A percentile compares a stretch with the other conserved stretches of the same genome.
phyloP scores from a whole-genome alignment of 2,113 vertebrate genomes.

The Nerophis ophidion region DNA sequence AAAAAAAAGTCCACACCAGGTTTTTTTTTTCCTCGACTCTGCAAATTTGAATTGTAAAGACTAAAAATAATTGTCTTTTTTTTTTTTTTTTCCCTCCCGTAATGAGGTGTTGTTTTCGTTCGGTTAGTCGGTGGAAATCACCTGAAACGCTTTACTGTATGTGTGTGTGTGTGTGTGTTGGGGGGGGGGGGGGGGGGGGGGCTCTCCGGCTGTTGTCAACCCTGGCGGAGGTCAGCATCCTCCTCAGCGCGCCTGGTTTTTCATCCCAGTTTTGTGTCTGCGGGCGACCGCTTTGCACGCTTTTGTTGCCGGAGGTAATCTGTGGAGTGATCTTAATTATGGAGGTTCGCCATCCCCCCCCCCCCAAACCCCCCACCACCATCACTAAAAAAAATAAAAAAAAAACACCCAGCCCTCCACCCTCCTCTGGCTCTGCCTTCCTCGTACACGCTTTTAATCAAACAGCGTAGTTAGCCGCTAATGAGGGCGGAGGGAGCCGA shows the following conservation, averaged over 20 bases:
- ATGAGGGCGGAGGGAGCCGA: slow-evolving; percentile 65
- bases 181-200: slow-evolving; percentile 44
- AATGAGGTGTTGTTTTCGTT: not conserved
- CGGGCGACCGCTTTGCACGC: slow-evolving; percentile 60
- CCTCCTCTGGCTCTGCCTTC: slow-evolving; percentile 47
- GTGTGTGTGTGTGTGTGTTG: slow-evolving; percentile 18
- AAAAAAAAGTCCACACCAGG: not conserved
- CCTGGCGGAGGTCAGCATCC: slow-evolving; percentile 59
- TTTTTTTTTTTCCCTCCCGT: not conserved
- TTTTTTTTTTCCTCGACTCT: not conserved
- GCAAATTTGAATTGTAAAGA: too few relatives aligned
- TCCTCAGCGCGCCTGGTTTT: slow-evolving; percentile 62
- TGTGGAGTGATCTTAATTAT: slow-evolving; percentile 81
- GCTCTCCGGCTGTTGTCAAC: slow-evolving; percentile 18
- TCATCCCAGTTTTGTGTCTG: slow-evolving; percentile 68
- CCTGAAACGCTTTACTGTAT: slow-evolving; percentile 1
- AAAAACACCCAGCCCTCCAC: slow-evolving; percentile 12
- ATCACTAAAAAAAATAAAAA: not conserved
- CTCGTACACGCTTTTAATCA: slow-evolving; percentile 73
- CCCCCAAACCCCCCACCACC: slow-evolving; percentile 20
- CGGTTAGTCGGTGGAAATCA: too few relatives aligned
- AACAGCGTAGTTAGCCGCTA: slow-evolving; percentile 72
- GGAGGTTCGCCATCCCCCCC: slow-evolving; percentile 62
- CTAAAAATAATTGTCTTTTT: not conserved
- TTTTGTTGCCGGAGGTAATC: slow-evolving; percentile 78